Percentiles rank a stretch among this genome's conserved stretches.
These are phyloP conservation scores for Tricholaema leucomelas DNA, from an alignment of 2,113 vertebrate genomes.

Conservation along the genomic window DNA sequence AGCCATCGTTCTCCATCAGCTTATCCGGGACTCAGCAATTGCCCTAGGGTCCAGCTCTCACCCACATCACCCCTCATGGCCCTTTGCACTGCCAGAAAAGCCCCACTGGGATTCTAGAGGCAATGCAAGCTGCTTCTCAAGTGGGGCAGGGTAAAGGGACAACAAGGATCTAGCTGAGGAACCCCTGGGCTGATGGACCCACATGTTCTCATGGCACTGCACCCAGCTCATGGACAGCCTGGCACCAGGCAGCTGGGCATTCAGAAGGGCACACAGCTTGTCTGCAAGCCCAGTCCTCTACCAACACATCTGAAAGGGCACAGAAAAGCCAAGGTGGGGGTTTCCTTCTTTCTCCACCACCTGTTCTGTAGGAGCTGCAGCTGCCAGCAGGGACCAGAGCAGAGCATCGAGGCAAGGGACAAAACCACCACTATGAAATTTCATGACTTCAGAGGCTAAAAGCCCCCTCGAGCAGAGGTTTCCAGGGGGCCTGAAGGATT, in stretches of 20 bases:
- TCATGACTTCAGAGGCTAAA: neutral
- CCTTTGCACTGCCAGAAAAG: accelerated
- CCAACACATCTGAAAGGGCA: neutral
- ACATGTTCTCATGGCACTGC: accelerated
- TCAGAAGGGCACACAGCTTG: neutral
- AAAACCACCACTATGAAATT: neutral
- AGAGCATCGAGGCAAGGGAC: neutral
- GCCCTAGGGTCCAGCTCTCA: neutral
- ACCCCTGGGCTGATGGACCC: neutral
- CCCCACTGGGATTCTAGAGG: neutral
- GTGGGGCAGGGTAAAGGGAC: neutral
- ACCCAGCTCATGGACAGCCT: neutral
- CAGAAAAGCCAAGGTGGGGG: neutral
- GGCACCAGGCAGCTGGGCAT: neutral
- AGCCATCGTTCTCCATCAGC: accelerated
- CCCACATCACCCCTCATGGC: neutral
- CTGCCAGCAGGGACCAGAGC: neutral
- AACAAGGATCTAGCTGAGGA: neutral
- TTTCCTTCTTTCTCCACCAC: neutral
- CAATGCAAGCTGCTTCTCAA: neutral
- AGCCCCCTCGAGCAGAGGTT: accelerated
- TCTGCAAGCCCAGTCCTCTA: neutral
- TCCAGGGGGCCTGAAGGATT: neutral
- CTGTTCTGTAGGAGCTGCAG: neutral
- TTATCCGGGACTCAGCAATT: neutral